Percentiles rank a stretch among this genome's conserved stretches.
These are phyloP conservation scores for Melikaiella ostensackeni DNA, from an alignment of 2,888 invertebrate genomes.

Conservation along the genomic window DNA sequence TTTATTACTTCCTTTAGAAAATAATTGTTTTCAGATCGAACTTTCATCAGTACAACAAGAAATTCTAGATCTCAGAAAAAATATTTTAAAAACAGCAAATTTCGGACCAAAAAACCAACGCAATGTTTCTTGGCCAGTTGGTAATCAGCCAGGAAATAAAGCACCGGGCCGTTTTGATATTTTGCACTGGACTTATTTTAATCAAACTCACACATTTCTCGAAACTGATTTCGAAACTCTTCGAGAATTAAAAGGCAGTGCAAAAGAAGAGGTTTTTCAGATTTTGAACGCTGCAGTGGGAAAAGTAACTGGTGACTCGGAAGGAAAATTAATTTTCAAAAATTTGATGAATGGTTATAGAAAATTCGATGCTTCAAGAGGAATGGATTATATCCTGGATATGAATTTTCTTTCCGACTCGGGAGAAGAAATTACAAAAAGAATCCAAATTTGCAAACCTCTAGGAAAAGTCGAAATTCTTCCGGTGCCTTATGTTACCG, in stretches of 20 bases:
- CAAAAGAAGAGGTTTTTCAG: slow-evolving; percentile 84
- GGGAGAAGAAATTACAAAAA: slow-evolving; percentile 79
- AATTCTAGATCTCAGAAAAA: slow-evolving; percentile 76
- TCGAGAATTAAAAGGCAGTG: slow-evolving; percentile 82
- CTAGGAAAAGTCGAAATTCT: slow-evolving; percentile 93
- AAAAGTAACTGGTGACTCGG: slow-evolving; percentile 78
- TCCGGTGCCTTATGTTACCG: slow-evolving; percentile 96
- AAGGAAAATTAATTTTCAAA: slow-evolving; percentile 79
- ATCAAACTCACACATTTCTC: slow-evolving; percentile 89
- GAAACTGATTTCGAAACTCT: slow-evolving; percentile 88
- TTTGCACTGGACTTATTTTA: slow-evolving; percentile 92
- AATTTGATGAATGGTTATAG: slow-evolving; percentile 85
- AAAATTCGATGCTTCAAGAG: slow-evolving; percentile 89
- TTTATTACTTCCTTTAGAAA: too few relatives aligned
- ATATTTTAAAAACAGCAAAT: slow-evolving; percentile 76
- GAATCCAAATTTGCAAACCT: slow-evolving; percentile 90
- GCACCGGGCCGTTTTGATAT: slow-evolving; percentile 90
- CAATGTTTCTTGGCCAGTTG: slow-evolving; percentile 85
- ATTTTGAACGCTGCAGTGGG: slow-evolving; percentile 79
- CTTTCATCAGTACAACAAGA: slow-evolving; percentile 72
- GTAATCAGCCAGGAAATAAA: slow-evolving; percentile 82
- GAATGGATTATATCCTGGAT: slow-evolving; percentile 91
- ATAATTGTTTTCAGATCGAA: slow-evolving; percentile 71
- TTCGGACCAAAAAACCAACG: slow-evolving; percentile 75
- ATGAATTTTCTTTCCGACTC: slow-evolving; percentile 80